A percentile compares a stretch with the other conserved stretches of the same genome.
phyloP scores from a whole-genome alignment of 1,140 invertebrate species.

The Drosophila novamexicana region DNA sequence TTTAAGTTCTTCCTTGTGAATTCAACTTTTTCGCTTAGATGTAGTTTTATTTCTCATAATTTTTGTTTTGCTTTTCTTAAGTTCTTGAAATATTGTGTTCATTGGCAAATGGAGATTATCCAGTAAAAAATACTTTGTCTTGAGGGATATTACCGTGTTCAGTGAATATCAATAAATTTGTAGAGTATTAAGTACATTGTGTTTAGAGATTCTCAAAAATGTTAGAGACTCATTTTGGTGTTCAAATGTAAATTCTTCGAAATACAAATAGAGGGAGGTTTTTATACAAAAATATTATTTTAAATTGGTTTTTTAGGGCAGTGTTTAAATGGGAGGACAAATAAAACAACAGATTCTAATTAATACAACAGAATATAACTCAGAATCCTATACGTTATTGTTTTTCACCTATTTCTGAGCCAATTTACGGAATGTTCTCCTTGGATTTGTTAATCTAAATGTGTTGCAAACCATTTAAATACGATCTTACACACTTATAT shows the following conservation, averaged over 20 bases:
- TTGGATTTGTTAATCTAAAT: slow-evolving; percentile 13
- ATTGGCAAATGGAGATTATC: slow-evolving; percentile 62
- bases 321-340: slow-evolving; percentile 8
- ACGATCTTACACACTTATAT: not conserved
- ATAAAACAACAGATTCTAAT: slow-evolving; percentile 10
- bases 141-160: not conserved
- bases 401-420: slow-evolving; percentile 36
- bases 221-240: slow-evolving; percentile 5
- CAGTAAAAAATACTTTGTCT: slow-evolving; percentile 12
- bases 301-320: slow-evolving; percentile 18
- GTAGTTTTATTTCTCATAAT: slow-evolving; percentile 1
- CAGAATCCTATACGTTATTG: slow-evolving; percentile 13
- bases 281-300: slow-evolving; percentile 7
- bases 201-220: slow-evolving; percentile 20
- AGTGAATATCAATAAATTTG: not conserved
- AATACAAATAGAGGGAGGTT: slow-evolving; percentile 2
- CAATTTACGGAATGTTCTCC: not conserved
- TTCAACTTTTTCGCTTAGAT: slow-evolving; percentile 10
- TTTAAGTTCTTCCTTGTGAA: slow-evolving; percentile 4
- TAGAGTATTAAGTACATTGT: slow-evolving; percentile 16
- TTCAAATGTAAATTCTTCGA: slow-evolving; percentile 20
- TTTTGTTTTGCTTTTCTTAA: slow-evolving; percentile 8
- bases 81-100: slow-evolving; percentile 23
- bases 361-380: not conserved
- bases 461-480: slow-evolving; percentile 34